phyloP scores from a whole-genome alignment of 2,888 invertebrate species.

The Eilema depressum region DNA sequence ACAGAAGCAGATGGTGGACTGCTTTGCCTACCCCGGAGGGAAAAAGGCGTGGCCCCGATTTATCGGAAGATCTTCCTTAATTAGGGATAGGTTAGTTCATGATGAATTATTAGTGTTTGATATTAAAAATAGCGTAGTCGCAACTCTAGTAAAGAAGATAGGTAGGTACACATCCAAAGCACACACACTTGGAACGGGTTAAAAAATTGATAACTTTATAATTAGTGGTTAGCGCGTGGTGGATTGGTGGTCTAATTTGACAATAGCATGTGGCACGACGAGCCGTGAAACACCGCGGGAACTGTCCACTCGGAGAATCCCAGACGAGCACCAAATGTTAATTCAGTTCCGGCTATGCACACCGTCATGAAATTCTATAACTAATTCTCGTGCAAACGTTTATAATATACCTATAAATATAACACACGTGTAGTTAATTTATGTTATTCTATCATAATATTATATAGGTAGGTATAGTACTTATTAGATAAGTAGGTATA shows the following conservation, averaged over 20 bases:
- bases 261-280: slow-evolving; percentile 67
- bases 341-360: slow-evolving; percentile 62
- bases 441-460: no score
- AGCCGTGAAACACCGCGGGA: slow-evolving; percentile 61
- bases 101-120: no score
- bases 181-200: slow-evolving; percentile 54
- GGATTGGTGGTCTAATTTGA: slow-evolving; percentile 66
- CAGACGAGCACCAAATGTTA: slow-evolving; percentile 70
- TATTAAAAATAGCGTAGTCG: no score
- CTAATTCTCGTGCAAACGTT: background rate
- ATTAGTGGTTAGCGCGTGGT: slow-evolving; percentile 73
- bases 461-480: no score
- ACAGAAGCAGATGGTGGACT: no score
- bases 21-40: no score
- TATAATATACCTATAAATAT: background rate
- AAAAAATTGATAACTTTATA: slow-evolving; percentile 74
- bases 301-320: slow-evolving; percentile 64
- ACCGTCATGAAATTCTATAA: slow-evolving; percentile 41
- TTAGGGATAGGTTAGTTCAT: no score
- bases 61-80: no score
- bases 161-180: no score
- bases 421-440: background rate
- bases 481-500: no score
- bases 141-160: no score
- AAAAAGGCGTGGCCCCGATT: no score